These are phyloP conservation scores for Bombus fervidus DNA, from an alignment of 1,140 invertebrate species.

Conservation along the genomic window DNA sequence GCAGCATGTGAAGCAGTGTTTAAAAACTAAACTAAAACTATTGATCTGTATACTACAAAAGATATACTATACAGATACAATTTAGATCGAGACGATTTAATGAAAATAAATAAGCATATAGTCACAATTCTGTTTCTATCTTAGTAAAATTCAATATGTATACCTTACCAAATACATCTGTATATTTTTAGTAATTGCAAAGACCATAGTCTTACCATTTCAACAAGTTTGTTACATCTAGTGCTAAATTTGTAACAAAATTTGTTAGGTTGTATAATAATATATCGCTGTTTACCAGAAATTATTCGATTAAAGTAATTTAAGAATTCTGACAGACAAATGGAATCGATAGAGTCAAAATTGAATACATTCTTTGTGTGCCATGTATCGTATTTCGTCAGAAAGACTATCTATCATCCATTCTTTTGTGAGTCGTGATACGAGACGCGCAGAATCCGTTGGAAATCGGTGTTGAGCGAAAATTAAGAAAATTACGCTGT, in stretches of 20 bases:
- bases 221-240: not conserved
- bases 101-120: not conserved
- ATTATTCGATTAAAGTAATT: not conserved
- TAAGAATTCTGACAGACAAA: not conserved
- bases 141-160: not conserved
- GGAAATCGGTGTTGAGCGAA: not conserved
- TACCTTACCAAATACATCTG: not conserved
- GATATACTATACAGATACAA: not conserved
- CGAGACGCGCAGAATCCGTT: constrained; percentile 23
- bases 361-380: constrained; percentile 8
- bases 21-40: not conserved
- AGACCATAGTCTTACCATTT: not conserved
- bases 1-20: too few species aligned
- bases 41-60: not conserved
- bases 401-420: not conserved
- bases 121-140: not conserved
- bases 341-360: not conserved
- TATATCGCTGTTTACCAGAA: not conserved
- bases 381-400: constrained; percentile 25
- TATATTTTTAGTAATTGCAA: not conserved
- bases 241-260: not conserved
- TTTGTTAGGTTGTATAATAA: not conserved
- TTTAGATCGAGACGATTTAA: not conserved
- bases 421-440: not conserved
- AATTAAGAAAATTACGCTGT: not conserved